A percentile compares a stretch with the other conserved stretches of the same genome.
phyloP scores from a whole-genome alignment of 2,888 invertebrate species.

The Hydrotaea diabolus region DNA sequence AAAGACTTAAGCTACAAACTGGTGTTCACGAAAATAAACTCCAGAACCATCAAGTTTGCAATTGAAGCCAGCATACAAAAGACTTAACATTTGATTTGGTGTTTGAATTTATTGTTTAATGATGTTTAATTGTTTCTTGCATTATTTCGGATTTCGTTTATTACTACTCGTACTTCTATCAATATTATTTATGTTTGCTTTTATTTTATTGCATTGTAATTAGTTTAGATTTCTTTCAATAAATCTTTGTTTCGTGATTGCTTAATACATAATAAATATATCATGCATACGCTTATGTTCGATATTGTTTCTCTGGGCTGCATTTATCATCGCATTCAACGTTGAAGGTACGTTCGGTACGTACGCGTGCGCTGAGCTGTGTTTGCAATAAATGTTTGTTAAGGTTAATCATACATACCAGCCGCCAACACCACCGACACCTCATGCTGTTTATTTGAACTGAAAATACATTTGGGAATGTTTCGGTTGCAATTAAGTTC shows the following conservation, averaged over 20 bases:
- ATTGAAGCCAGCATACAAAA: no score
- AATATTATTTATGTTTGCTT: not conserved
- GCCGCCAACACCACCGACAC: not conserved
- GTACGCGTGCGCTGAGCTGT: not conserved
- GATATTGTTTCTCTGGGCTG: not conserved
- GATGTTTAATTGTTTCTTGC: conserved; percentile 3
- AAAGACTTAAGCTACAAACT: not conserved
- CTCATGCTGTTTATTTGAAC: not conserved
- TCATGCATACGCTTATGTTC: not conserved
- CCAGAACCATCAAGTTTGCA: no score
- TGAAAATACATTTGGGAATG: not conserved
- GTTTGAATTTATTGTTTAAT: not conserved
- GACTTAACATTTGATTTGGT: not conserved
- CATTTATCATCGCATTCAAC: not conserved
- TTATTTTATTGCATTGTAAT: conserved; percentile 13
- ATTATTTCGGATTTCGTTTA: not conserved
- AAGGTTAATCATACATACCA: not conserved
- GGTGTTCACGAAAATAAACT: no score
- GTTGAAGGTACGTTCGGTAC: not conserved
- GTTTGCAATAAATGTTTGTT: not conserved
- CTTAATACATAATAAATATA: not conserved
- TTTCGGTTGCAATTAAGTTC: conserved; percentile 52
- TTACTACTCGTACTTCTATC: not conserved
- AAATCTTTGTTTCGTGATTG: not conserved
- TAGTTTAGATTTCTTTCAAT: not conserved